Conservation (phyloP, 2,888 invertebrate genomes). For the Trisateles emortualis region DNA sequence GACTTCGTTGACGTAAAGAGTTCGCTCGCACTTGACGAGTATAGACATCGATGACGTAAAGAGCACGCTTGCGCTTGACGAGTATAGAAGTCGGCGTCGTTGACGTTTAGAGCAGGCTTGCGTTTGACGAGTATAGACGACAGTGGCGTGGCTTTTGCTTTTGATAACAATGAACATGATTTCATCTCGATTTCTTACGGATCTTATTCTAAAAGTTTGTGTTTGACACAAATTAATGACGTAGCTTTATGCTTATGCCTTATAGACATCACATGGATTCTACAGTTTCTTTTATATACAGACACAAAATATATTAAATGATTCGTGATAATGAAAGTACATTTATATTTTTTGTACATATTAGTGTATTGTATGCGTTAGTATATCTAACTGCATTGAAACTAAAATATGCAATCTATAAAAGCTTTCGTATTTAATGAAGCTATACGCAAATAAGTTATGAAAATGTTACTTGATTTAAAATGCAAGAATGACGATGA, state of each 20-base stretch:
- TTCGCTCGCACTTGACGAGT: no score
- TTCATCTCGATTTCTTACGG: conserved; percentile 33
- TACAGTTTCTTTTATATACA: conserved; percentile 16
- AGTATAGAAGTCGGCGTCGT: no score
- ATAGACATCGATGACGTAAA: no score
- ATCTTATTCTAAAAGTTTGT: conserved; percentile 46
- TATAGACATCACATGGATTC: conserved; percentile 35
- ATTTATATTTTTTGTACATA: conserved; percentile 3
- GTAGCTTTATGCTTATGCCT: conserved; percentile 48
- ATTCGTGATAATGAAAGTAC: conserved; percentile 1
- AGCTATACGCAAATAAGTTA: neutral
- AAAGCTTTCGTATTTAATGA: neutral
- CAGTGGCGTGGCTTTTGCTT: no score
- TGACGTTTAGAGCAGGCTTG: no score
- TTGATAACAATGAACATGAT: conserved; percentile 3
- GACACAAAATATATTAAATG: conserved; percentile 18
- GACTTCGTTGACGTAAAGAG: no score
- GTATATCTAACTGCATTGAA: conserved; percentile 4
- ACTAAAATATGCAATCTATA: neutral
- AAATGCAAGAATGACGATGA: conserved; percentile 1
- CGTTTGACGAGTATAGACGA: no score
- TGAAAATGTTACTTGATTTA: neutral
- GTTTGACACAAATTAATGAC: conserved; percentile 63
- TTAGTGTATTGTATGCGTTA: neutral
- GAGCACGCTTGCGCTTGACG: no score